Evolutionary conservation across 2,888 invertebrate species (phyloP).

Genomic region (Dermolepida albohirtum): DNA sequence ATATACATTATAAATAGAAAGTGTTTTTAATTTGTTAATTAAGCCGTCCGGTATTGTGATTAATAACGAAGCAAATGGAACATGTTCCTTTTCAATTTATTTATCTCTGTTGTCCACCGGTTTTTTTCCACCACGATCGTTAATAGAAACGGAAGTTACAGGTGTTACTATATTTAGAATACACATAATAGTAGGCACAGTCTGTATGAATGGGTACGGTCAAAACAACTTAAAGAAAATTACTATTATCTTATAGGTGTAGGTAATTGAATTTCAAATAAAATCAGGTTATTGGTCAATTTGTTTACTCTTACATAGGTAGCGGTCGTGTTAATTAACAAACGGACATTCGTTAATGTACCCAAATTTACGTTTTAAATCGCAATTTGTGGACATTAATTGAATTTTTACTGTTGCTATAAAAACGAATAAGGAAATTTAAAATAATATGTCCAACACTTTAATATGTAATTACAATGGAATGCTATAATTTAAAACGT

Average conservation of each 20-base stretch:
- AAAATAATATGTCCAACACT: too few species aligned
- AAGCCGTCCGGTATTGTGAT: slow-evolving; percentile 23
- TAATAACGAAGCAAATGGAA: slow-evolving; percentile 6
- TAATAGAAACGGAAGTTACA: slow-evolving; percentile 26
- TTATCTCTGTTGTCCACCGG: neutral
- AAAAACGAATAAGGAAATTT: too few species aligned
- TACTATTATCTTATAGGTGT: slow-evolving; percentile 3
- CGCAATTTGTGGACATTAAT: neutral
- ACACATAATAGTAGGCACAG: neutral
- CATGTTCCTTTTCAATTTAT: neutral
- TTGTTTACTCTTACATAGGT: neutral
- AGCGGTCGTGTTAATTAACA: neutral
- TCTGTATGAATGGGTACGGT: neutral
- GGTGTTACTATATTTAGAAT: slow-evolving; percentile 1
- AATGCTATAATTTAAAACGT: too few species aligned
- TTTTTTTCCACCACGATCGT: slow-evolving; percentile 1
- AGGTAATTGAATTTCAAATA: slow-evolving; percentile 1
- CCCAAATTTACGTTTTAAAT: neutral
- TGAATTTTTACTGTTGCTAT: too few species aligned
- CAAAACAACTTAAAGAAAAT: slow-evolving; percentile 3
- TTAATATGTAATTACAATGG: too few species aligned
- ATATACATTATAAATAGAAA: slow-evolving; percentile 28
- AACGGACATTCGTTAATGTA: neutral
- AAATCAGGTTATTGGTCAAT: slow-evolving; percentile 2
- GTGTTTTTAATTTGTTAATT: slow-evolving; percentile 34